phyloP scores from a whole-genome alignment of 1,140 invertebrate genomes.

The Wasmannia auropunctata region DNA sequence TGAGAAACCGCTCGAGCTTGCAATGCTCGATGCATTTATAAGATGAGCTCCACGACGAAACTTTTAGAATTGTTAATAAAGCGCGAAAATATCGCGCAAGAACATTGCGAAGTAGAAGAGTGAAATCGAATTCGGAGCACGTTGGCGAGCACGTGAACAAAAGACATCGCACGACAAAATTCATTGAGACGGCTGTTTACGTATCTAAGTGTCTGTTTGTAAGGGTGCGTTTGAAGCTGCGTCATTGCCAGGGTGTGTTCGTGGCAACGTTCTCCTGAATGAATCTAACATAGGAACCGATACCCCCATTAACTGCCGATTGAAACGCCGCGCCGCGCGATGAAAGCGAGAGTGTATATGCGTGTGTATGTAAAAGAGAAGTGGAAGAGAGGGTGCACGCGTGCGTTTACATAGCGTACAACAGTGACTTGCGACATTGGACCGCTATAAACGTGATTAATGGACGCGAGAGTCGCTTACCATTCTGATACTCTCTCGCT shows the following conservation, averaged over 20 bases:
- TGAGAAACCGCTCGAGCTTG: background rate
- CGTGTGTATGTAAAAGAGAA: background rate
- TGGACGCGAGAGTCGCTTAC: slow-evolving; percentile 80
- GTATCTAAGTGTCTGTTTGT: background rate
- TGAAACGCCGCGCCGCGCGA: slow-evolving; percentile 62
- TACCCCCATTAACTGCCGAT: slow-evolving; percentile 75
- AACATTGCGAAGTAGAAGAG: background rate
- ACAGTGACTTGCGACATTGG: slow-evolving; percentile 82
- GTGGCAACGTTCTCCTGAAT: slow-evolving; percentile 56
- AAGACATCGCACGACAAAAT: slow-evolving; percentile 11
- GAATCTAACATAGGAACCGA: slow-evolving; percentile 69
- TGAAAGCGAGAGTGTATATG: slow-evolving; percentile 36
- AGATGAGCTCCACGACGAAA: background rate
- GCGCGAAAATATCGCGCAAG: background rate
- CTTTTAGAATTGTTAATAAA: background rate
- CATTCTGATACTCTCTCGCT: slow-evolving; percentile 80
- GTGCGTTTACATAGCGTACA: slow-evolving; percentile 79
- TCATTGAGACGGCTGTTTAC: slow-evolving; percentile 2
- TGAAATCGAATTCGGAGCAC: slow-evolving; percentile 4
- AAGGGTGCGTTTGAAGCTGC: slow-evolving; percentile 47
- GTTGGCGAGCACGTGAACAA: background rate
- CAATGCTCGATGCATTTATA: background rate
- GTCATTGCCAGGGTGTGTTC: slow-evolving; percentile 43
- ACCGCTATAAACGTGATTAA: slow-evolving; percentile 84
- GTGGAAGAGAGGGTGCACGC: slow-evolving; percentile 55